phyloP scores from a whole-genome alignment of 1,140 invertebrate species.

The Polypedilum vanderplanki region DNA sequence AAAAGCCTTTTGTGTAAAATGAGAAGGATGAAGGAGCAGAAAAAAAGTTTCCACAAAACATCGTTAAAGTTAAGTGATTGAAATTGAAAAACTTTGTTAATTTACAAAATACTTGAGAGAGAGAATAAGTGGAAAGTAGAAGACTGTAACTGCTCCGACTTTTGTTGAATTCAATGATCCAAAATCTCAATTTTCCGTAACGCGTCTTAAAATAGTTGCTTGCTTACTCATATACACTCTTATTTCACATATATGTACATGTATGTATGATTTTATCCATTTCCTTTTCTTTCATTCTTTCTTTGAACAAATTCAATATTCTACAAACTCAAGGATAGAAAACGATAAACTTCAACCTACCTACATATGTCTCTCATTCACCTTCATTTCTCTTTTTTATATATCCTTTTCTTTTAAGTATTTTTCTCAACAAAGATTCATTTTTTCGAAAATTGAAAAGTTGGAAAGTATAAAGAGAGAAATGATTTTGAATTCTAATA shows the following conservation, averaged over 20 bases:
- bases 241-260: background rate
- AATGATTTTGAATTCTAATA: too few species aligned
- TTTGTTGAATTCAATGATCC: background rate
- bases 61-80: constrained; percentile 25
- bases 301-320: background rate
- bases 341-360: constrained; percentile 5
- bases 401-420: too few species aligned
- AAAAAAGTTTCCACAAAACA: constrained; percentile 19
- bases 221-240: background rate
- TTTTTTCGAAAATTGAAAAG: too few species aligned
- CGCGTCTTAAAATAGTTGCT: background rate
- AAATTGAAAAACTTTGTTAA: constrained; percentile 28
- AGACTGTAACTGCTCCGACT: background rate
- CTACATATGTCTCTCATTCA: background rate
- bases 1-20: background rate
- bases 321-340: background rate
- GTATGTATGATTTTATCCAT: background rate
- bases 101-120: constrained; percentile 23
- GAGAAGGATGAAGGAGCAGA: constrained; percentile 4
- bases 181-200: constrained; percentile 15
- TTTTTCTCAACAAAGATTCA: too few species aligned
- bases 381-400: too few species aligned
- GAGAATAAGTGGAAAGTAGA: background rate
- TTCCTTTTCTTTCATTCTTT: background rate
- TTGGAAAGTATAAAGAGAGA: too few species aligned